phyloP scores from a whole-genome alignment of 2,113 vertebrate species.

The Grammomys dolichurus region DNA sequence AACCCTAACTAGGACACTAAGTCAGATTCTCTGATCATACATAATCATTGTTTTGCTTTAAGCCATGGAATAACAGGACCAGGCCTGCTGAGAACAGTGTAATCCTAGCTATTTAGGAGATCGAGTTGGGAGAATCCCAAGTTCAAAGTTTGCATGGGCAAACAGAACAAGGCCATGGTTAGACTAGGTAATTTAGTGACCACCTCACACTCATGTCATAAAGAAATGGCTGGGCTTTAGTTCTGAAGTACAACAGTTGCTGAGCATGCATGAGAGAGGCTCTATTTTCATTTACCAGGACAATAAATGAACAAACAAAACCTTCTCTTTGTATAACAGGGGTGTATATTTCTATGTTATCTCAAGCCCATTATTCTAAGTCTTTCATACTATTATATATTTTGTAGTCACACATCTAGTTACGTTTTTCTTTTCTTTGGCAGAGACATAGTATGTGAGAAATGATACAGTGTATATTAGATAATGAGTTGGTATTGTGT shows the following conservation, averaged over 20 bases:
- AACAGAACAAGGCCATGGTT: not conserved
- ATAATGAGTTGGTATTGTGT: not conserved
- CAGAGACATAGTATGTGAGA: conserved; percentile 8
- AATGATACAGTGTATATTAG: not conserved
- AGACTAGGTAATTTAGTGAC: not conserved
- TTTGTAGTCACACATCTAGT: not conserved
- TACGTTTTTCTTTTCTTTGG: conserved; percentile 4
- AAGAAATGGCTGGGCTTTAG: not conserved
- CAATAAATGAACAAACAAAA: not conserved
- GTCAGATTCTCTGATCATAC: not conserved
- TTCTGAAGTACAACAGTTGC: not conserved
- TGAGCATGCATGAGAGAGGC: no score
- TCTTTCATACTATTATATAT: not conserved
- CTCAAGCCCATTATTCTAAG: not conserved
- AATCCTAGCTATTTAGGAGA: not conserved
- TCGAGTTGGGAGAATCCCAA: not conserved
- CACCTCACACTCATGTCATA: not conserved
- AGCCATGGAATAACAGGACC: not conserved
- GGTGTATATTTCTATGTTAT: not conserved
- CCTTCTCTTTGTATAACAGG: not conserved
- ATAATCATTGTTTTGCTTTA: conserved; percentile 17
- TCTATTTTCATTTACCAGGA: not conserved
- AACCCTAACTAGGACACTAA: not conserved
- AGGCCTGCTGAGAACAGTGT: not conserved
- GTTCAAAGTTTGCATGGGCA: not conserved